Conservation (phyloP, 2,888 invertebrate genomes). For the Ditula angustiorana region DNA sequence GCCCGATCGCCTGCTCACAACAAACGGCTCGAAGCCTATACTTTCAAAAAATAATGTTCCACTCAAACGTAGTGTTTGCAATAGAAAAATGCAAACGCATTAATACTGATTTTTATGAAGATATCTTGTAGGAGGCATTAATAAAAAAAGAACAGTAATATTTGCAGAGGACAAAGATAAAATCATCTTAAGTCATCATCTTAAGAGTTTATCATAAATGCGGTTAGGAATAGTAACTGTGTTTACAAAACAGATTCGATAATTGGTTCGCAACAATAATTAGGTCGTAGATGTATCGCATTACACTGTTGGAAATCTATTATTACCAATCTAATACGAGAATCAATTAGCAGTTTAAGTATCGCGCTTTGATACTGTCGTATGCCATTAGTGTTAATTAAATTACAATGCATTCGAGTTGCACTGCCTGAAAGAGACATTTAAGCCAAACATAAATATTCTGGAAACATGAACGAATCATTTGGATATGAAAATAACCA, state of each 20-base stretch:
- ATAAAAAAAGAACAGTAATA: too few species aligned
- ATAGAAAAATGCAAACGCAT: background rate
- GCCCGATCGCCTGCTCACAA: conserved; percentile 28
- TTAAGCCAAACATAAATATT: too few species aligned
- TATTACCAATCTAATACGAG: background rate
- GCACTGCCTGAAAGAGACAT: too few species aligned
- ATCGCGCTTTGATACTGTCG: background rate
- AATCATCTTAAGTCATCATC: too few species aligned
- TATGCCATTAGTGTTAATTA: background rate
- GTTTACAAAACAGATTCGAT: background rate
- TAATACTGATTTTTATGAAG: too few species aligned
- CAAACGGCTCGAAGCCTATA: conserved; percentile 6
- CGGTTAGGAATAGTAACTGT: too few species aligned
- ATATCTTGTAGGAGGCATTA: too few species aligned
- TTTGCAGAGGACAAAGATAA: too few species aligned
- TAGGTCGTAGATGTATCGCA: background rate
- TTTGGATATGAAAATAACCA: too few species aligned
- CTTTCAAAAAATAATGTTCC: conserved; percentile 12
- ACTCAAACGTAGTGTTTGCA: background rate
- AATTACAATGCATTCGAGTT: background rate
- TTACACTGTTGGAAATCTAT: conserved; percentile 10
- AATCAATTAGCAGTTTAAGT: conserved; percentile 18
- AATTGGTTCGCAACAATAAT: background rate
- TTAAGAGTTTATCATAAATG: too few species aligned
- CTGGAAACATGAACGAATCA: too few species aligned